phyloP scores from a whole-genome alignment of 1,140 invertebrate genomes.

The Leptinotarsa defecta region DNA sequence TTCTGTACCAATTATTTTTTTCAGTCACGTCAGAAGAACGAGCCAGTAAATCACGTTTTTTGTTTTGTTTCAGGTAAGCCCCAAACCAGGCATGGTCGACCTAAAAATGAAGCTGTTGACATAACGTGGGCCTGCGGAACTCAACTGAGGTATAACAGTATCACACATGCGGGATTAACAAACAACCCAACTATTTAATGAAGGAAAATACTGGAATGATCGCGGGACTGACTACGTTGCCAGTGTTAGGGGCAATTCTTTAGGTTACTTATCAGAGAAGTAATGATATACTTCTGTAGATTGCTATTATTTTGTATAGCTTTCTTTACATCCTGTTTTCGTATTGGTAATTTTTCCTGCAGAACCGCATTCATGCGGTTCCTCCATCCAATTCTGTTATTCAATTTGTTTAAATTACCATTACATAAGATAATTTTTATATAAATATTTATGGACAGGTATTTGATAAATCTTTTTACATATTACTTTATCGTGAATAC shows the following conservation, averaged over 20 bases:
- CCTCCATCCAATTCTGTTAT: too few species aligned
- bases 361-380: too few species aligned
- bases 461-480: too few species aligned
- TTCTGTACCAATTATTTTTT: neutral
- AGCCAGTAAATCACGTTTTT: conserved; percentile 21
- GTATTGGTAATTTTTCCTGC: too few species aligned
- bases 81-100: conserved; percentile 11
- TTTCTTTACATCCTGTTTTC: too few species aligned
- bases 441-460: too few species aligned
- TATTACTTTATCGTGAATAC: too few species aligned
- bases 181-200: conserved; percentile 22
- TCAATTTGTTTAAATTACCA: too few species aligned
- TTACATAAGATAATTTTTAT: too few species aligned
- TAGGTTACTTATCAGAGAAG: neutral
- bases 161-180: conserved; percentile 30
- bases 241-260: neutral
- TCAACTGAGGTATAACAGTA: conserved; percentile 24
- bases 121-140: conserved; percentile 1
- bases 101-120: conserved; percentile 8
- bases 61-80: conserved; percentile 28
- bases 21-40: neutral
- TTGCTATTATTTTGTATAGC: too few species aligned
- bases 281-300: too few species aligned
- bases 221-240: conserved; percentile 11
- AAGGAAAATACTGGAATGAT: conserved; percentile 6